A percentile compares a stretch with the other conserved stretches of the same genome.
Evolutionary conservation across 2,797 vertebrate genomes (phyloP).

Genomic region (Dicrostonyx torquatus): DNA sequence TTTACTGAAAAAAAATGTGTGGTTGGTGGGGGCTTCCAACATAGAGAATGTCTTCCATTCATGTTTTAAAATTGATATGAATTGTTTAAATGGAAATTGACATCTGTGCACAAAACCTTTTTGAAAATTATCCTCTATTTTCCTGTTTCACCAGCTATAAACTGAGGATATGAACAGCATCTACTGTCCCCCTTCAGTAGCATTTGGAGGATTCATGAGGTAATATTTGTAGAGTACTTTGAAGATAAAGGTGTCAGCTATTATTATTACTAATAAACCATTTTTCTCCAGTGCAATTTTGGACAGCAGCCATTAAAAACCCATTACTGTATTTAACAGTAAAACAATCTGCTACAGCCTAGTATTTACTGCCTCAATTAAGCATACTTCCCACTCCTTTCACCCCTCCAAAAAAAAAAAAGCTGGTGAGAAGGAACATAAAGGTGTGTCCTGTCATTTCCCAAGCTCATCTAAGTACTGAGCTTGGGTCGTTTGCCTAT

Average conservation of each 20-base stretch:
- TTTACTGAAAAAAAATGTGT: not conserved
- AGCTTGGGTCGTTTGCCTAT: not conserved
- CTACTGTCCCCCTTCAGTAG: not conserved
- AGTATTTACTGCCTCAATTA: constrained; percentile 63
- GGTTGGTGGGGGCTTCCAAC: not conserved
- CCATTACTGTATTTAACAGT: constrained; percentile 73
- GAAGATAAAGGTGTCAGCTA: constrained; percentile 70
- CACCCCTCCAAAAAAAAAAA: not conserved
- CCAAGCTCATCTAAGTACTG: not conserved
- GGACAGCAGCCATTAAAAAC: constrained; percentile 75
- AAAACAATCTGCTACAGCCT: constrained; percentile 48
- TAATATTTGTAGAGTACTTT: constrained; percentile 70
- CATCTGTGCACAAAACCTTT: not conserved
- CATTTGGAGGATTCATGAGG: constrained; percentile 64
- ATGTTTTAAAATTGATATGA: not conserved
- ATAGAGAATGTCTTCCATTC: not conserved
- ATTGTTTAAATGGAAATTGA: constrained; percentile 11
- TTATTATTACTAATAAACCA: constrained; percentile 78
- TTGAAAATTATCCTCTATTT: not conserved
- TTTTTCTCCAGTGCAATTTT: constrained; percentile 70
- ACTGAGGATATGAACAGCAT: not conserved
- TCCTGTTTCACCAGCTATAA: not conserved
- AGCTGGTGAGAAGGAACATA: not conserved
- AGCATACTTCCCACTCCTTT: not conserved
- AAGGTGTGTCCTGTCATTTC: not conserved